A percentile compares a stretch with the other conserved stretches of the same genome.
Evolutionary conservation across 2,113 vertebrate genomes (phyloP).

Genomic region (Solea senegalensis): DNA sequence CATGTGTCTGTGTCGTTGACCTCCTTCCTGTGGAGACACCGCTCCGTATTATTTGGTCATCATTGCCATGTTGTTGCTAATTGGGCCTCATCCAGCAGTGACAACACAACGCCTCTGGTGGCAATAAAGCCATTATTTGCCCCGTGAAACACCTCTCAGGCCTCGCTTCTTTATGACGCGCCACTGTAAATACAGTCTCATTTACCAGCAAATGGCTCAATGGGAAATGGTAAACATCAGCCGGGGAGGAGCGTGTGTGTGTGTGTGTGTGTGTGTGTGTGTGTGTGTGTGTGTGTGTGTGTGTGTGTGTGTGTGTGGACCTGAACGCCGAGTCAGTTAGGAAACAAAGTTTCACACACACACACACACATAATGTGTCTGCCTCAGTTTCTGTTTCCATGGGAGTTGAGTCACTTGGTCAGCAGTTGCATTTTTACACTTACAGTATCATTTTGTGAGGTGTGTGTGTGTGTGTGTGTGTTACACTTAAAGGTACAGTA

Average conservation of each 20-base stretch:
- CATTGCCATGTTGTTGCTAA: slow-evolving; percentile 65
- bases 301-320: too few species aligned
- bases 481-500: slow-evolving; percentile 6
- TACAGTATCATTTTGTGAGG: slow-evolving; percentile 1
- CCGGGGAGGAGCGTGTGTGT: neutral
- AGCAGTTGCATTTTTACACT: neutral
- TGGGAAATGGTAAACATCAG: slow-evolving; percentile 35
- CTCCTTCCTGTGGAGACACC: neutral
- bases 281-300: too few species aligned
- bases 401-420: neutral
- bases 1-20: neutral
- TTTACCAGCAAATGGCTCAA: slow-evolving; percentile 53
- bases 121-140: slow-evolving; percentile 74
- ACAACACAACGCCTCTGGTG: slow-evolving; percentile 65
- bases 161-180: slow-evolving; percentile 53
- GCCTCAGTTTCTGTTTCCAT: neutral
- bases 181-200: slow-evolving; percentile 61
- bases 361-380: too few species aligned
- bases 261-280: too few species aligned
- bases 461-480: neutral
- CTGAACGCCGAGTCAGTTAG: slow-evolving; percentile 1
- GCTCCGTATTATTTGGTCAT: slow-evolving; percentile 44
- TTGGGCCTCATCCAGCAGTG: slow-evolving; percentile 52
- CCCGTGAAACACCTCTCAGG: slow-evolving; percentile 47
- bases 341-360: too few species aligned